Conservation (phyloP, 35 echinoderm and acorn worm species). For the Holothuria glaberrima region DNA sequence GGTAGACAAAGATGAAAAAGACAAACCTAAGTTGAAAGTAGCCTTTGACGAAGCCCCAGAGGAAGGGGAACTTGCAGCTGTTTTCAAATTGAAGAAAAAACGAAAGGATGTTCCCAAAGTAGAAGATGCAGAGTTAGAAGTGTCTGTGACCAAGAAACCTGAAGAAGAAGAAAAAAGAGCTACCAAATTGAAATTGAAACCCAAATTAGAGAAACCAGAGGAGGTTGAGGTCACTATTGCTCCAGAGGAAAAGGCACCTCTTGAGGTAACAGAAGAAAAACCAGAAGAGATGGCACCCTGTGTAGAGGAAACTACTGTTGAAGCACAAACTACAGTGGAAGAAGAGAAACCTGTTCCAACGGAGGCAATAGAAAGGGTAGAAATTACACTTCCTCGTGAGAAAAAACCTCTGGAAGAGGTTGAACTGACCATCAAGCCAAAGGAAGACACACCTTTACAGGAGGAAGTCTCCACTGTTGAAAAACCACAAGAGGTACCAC, state of each 20-base stretch:
- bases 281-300: slow-evolving; percentile 13
- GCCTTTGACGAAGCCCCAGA: slow-evolving; percentile 30
- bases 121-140: not conserved
- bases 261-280: not conserved
- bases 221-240: not conserved
- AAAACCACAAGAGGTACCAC: no score
- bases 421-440: not conserved
- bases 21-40: slow-evolving; percentile 43
- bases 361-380: not conserved
- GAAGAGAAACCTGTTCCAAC: slow-evolving; percentile 4
- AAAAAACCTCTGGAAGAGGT: slow-evolving; percentile 6
- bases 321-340: not conserved
- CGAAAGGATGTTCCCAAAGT: not conserved
- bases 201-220: not conserved
- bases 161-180: slow-evolving; percentile 32
- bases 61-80: not conserved
- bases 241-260: not conserved
- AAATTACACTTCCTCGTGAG: not conserved
- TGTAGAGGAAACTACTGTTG: not conserved
- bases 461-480: no score
- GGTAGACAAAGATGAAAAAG: slow-evolving; percentile 39
- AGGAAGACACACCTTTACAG: not conserved
- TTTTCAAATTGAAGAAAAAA: slow-evolving; percentile 2
- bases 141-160: slow-evolving; percentile 12
- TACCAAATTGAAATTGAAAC: slow-evolving; percentile 23